Evolutionary conservation across 1,140 invertebrate species (phyloP).

Genomic region (Ostrea denselamellosa): DNA sequence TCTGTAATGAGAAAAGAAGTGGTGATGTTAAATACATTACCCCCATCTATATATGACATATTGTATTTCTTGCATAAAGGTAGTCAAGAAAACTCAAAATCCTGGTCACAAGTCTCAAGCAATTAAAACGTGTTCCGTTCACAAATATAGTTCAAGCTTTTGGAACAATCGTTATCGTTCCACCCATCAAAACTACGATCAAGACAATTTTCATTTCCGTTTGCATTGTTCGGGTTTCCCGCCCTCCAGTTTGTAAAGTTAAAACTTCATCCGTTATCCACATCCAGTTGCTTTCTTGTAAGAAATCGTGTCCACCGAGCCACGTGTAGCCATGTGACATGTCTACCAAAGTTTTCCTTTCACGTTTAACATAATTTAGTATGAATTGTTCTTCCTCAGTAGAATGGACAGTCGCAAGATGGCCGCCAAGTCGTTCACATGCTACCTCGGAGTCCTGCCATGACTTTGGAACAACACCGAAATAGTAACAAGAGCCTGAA

Average conservation of each 20-base stretch:
- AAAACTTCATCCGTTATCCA: conserved; percentile 50
- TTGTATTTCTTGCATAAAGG: neutral
- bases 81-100: too few relatives aligned
- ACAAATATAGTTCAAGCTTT: conserved; percentile 47
- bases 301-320: conserved; percentile 50
- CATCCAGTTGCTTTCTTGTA: conserved; percentile 44
- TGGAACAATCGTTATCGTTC: conserved; percentile 43
- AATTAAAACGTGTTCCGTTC: conserved; percentile 36
- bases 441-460: conserved; percentile 53
- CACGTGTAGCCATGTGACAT: conserved; percentile 43
- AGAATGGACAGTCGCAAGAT: conserved; percentile 51
- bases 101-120: neutral
- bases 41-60: neutral
- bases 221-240: neutral
- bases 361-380: neutral
- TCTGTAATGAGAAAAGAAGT: too few relatives aligned
- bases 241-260: conserved; percentile 45
- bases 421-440: conserved; percentile 54
- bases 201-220: conserved; percentile 44
- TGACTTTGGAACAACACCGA: conserved; percentile 42
- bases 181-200: conserved; percentile 44
- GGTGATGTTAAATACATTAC: too few relatives aligned
- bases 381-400: conserved; percentile 43
- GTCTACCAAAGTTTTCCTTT: neutral
- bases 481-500: conserved; percentile 47